Base-by-base conservation (phyloP, 2,113 vertebrate species). In the Cisticola juncidis region DNA sequence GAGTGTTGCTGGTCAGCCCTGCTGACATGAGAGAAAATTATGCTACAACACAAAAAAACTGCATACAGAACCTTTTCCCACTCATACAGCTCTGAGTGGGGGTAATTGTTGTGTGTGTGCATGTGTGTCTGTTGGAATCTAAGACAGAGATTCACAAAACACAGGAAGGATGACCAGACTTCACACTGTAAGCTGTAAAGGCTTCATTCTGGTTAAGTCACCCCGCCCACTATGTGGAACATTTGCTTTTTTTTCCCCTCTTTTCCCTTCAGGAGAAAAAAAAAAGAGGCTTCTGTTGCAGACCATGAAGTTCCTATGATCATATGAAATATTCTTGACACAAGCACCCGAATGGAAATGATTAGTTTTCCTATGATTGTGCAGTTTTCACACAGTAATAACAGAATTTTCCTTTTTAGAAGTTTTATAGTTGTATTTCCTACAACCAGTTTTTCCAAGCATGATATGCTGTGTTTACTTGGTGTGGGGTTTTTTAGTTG, bases 181-280 rank as follows among this genome's bases (percentile, higher is more conserved):
- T 78, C 26, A 71, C 9, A 24, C 31, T n/a, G 26, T 21, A 18
- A 81, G 40, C 28, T 61, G 25, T 44, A 71, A 62, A 60, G 12
- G 74, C 26, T 66, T 68, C 26, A 24, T 9, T 16, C 51, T 88
- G 22, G 14, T 60, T 86, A 85, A 86, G 60, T 85, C 62, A 60
- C 40, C 90, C 60, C 40, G 36, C 14, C 35, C 11, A 22, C n/a
- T 88, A 7, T 16, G 24, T 15, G 36, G 20, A 66, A 20, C 38
- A 31, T 83, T 77, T 73, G n/a, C 6, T 8, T 47, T 57, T 31
- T 33, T 19, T 0, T 0, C 0, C 8, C 2, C 12, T 5, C 25
- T 31, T 60, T 86, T 23, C 35, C 38, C 13, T 64, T n/a, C 77
- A 69, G 26, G 9, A 45, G 3, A 66, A 21, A 78, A 73, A 86